A percentile compares a stretch with the other conserved stretches of the same genome.
These are phyloP conservation scores for Peromyscus aztecus DNA, from an alignment of 2,797 vertebrate species.

Conservation along the genomic window DNA sequence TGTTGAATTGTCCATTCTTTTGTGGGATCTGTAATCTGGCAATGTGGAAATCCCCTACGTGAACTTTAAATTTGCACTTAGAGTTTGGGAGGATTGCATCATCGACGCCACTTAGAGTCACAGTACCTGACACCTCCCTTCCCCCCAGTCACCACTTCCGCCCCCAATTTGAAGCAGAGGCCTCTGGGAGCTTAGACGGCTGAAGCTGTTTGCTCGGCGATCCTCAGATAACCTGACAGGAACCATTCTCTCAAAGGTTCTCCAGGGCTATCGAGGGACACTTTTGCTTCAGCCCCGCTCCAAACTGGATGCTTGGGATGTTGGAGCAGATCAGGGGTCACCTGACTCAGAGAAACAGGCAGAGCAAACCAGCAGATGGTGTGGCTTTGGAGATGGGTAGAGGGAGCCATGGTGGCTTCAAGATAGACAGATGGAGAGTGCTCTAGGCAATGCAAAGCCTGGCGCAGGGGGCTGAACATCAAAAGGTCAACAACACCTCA, in stretches of 20 bases:
- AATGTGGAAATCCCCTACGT: background rate
- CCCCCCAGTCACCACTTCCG: slow-evolving; percentile 81
- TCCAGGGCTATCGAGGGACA: background rate
- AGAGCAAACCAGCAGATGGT: background rate
- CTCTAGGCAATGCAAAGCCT: background rate
- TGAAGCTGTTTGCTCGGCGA: slow-evolving; percentile 1
- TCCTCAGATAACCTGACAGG: background rate
- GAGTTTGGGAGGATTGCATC: slow-evolving; percentile 60
- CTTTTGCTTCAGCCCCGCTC: background rate
- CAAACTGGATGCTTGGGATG: background rate
- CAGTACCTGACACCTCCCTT: slow-evolving; percentile 75
- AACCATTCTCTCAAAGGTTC: background rate
- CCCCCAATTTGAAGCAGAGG: slow-evolving; percentile 62
- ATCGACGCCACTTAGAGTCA: slow-evolving; percentile 40
- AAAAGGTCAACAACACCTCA: too few species aligned
- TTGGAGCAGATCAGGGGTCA: background rate
- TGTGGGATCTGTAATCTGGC: background rate
- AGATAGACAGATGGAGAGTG: too few species aligned
- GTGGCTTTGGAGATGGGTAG: background rate
- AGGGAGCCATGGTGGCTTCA: background rate
- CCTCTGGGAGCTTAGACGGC: slow-evolving; percentile 71
- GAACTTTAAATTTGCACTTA: background rate
- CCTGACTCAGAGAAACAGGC: slow-evolving; percentile 23
- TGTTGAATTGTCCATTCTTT: background rate
- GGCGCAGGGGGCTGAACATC: background rate